These are phyloP conservation scores for Endomychus coccineus DNA, from an alignment of 2,888 invertebrate species.

Conservation along the genomic window DNA sequence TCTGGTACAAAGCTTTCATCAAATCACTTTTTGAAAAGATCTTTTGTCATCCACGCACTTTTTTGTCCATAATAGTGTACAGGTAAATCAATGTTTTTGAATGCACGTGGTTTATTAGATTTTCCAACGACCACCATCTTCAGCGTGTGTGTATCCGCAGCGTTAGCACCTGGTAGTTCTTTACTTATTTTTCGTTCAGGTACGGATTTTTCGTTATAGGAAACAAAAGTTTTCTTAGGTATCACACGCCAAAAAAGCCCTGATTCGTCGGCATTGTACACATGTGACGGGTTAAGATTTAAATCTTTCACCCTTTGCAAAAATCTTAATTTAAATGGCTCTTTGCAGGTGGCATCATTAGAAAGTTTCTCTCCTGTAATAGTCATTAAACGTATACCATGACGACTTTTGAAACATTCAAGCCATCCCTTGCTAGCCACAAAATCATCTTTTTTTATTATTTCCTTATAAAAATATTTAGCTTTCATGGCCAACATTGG, in stretches of 20 bases:
- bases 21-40: constrained; percentile 19
- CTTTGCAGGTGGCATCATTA: constrained; percentile 11
- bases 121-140: constrained; percentile 16
- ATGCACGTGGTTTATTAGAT: constrained; percentile 17
- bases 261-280: constrained; percentile 7
- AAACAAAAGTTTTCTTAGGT: constrained; percentile 6
- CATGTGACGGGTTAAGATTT: constrained; percentile 7
- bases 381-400: constrained; percentile 19
- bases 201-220: constrained; percentile 11
- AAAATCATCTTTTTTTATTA: constrained; percentile 16
- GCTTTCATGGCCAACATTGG: constrained; percentile 16
- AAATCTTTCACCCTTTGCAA: constrained; percentile 10
- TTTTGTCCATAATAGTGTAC: constrained; percentile 19
- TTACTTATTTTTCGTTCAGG: constrained; percentile 12
- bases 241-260: constrained; percentile 2
- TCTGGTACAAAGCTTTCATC: constrained; percentile 28
- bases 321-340: constrained; percentile 11
- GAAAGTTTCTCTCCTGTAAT: constrained; percentile 19
- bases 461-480: constrained; percentile 15
- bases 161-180: constrained; percentile 18
- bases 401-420: constrained; percentile 18
- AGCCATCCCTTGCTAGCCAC: constrained; percentile 18
- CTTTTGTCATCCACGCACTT: constrained; percentile 17
- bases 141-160: constrained; percentile 9
- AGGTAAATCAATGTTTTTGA: constrained; percentile 19